A percentile compares a stretch with the other conserved stretches of the same genome.
Conservation (phyloP, 2,797 vertebrate species). For the Arvicola amphibius region DNA sequence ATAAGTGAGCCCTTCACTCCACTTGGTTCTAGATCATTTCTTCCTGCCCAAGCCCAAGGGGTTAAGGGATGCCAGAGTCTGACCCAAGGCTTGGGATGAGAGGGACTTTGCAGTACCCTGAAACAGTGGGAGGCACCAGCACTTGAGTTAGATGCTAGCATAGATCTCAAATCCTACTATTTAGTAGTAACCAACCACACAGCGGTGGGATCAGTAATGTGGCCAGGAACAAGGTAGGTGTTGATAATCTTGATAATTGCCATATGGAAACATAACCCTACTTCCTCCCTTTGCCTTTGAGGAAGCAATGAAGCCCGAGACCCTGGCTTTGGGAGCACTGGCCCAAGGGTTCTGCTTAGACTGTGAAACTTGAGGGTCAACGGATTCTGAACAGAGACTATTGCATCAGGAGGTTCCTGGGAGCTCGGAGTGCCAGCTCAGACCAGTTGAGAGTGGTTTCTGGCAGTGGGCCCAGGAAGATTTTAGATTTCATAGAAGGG, state of each 20-base stretch:
- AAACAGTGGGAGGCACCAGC: background rate
- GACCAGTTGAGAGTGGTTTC: slow-evolving; percentile 50
- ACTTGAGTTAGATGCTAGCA: background rate
- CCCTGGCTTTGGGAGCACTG: background rate
- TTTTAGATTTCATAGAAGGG: slow-evolving; percentile 37
- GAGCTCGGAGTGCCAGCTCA: slow-evolving; percentile 32
- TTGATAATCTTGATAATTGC: background rate
- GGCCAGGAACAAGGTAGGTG: background rate
- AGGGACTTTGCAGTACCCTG: background rate
- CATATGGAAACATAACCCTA: background rate
- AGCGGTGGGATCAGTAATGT: background rate
- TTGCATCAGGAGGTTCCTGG: background rate
- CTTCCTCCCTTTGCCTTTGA: slow-evolving; percentile 13
- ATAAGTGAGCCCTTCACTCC: background rate
- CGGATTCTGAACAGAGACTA: background rate
- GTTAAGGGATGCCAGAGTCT: background rate
- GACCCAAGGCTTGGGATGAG: background rate
- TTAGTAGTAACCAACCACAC: background rate
- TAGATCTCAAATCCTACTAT: background rate
- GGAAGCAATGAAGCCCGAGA: background rate
- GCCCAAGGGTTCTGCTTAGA: background rate
- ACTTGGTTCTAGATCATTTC: background rate
- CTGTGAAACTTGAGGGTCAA: background rate
- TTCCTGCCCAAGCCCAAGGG: background rate
- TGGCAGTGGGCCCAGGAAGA: slow-evolving; percentile 42